Evolutionary conservation across 2,113 vertebrate genomes (phyloP).

Genomic region (Oplegnathus fasciatus): DNA sequence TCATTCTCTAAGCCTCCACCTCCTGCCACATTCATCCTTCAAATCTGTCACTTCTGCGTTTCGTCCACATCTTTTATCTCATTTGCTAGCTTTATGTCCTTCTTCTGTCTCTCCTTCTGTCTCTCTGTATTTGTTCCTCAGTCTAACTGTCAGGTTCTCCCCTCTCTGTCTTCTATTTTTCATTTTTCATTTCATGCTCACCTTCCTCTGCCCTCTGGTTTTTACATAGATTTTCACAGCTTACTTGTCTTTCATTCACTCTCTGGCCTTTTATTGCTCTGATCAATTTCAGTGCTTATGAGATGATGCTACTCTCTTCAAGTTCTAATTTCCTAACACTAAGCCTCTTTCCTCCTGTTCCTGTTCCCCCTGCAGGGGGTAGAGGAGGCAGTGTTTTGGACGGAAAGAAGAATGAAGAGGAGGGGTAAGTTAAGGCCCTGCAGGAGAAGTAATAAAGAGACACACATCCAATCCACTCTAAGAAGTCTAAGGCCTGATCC

Average conservation of each 20-base stretch:
- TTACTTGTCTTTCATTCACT: conserved; percentile 28
- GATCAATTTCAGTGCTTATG: conserved; percentile 48
- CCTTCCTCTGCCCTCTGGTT: conserved; percentile 35
- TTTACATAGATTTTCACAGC: conserved; percentile 29
- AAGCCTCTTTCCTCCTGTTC: conserved; percentile 40
- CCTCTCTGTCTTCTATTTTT: conserved; percentile 40
- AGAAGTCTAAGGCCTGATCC: conserved; percentile 54
- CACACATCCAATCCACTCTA: conserved; percentile 49
- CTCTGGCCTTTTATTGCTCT: conserved; percentile 43
- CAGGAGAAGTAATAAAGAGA: conserved; percentile 68
- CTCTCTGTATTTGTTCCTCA: conserved; percentile 53
- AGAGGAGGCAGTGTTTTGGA: conserved; percentile 55
- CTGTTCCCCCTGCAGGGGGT: conserved; percentile 62
- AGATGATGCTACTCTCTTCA: conserved; percentile 42
- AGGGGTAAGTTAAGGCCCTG: conserved; percentile 76
- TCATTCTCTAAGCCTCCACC: conserved; percentile 61
- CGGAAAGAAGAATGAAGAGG: conserved; percentile 70
- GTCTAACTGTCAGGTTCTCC: conserved; percentile 49
- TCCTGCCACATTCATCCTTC: conserved; percentile 65
- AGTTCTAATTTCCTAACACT: conserved; percentile 52
- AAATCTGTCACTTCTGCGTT: conserved; percentile 65
- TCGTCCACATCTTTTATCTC: conserved; percentile 70
- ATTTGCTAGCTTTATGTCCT: conserved; percentile 52
- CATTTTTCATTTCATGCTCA: conserved; percentile 21
- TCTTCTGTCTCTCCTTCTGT: conserved; percentile 56